Percentiles rank a stretch among this genome's conserved stretches.
phyloP scores from a whole-genome alignment of 2,113 vertebrate species.

The Lagopus muta region DNA sequence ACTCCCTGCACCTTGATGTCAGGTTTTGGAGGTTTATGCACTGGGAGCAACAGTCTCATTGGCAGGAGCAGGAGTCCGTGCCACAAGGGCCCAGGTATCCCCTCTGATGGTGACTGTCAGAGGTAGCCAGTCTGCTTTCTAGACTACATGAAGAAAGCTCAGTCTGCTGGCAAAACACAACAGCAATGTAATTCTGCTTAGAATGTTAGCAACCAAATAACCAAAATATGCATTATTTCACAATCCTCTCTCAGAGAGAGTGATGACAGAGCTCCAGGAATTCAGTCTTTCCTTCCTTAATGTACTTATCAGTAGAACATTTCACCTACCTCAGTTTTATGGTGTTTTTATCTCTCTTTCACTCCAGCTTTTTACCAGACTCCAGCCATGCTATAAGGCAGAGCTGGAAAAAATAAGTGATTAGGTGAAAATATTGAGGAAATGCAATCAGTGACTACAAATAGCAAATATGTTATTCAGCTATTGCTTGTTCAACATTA shows the following conservation, averaged over 20 bases:
- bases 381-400: neutral
- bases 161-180: neutral
- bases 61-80: neutral
- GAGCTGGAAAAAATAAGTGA: neutral
- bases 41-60: neutral
- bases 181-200: neutral
- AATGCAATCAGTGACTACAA: neutral
- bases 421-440: neutral
- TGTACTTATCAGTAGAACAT: neutral
- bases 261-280: neutral
- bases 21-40: neutral
- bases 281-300: neutral
- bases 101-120: neutral
- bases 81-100: neutral
- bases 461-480: slow-evolving; percentile 4
- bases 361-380: neutral
- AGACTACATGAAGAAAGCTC: neutral
- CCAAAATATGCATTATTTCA: neutral
- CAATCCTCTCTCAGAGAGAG: neutral
- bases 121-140: neutral
- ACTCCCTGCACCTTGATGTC: neutral
- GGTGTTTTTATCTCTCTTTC: neutral
- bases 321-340: neutral
- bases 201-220: neutral
- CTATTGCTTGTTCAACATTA: slow-evolving; percentile 28